Percentiles rank a stretch among this genome's conserved stretches.
These are phyloP conservation scores for Coluber constrictor DNA, from an alignment of 2,797 vertebrate species.

Conservation along the genomic window DNA sequence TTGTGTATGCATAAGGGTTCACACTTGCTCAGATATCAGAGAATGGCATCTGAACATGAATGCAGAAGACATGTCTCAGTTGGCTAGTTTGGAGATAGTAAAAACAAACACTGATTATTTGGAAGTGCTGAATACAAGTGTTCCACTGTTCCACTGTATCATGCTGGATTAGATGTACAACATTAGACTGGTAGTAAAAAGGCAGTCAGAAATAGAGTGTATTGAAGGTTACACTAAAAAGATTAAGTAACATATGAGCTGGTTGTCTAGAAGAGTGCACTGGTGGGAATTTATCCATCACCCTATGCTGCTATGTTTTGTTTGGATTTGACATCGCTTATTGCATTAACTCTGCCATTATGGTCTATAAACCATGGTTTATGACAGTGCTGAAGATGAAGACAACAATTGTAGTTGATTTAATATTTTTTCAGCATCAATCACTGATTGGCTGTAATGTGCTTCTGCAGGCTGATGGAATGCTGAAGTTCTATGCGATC, in stretches of 20 bases:
- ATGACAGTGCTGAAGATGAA: background rate
- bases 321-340: background rate
- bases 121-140: background rate
- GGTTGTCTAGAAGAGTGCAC: background rate
- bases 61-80: background rate
- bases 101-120: background rate
- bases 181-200: background rate
- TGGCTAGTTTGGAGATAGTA: background rate
- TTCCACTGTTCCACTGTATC: background rate
- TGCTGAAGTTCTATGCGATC: background rate
- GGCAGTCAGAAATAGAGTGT: background rate
- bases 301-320: background rate
- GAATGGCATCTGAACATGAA: background rate
- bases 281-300: background rate
- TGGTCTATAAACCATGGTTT: background rate
- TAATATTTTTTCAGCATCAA: background rate
- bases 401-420: background rate
- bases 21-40: background rate
- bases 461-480: background rate
- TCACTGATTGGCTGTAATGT: background rate
- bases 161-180: background rate
- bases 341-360: background rate
- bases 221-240: background rate
- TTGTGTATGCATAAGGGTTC: background rate
- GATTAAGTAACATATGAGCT: background rate